Evolutionary conservation across 2,888 invertebrate species (phyloP).

Genomic region (Agrilus biguttatus): DNA sequence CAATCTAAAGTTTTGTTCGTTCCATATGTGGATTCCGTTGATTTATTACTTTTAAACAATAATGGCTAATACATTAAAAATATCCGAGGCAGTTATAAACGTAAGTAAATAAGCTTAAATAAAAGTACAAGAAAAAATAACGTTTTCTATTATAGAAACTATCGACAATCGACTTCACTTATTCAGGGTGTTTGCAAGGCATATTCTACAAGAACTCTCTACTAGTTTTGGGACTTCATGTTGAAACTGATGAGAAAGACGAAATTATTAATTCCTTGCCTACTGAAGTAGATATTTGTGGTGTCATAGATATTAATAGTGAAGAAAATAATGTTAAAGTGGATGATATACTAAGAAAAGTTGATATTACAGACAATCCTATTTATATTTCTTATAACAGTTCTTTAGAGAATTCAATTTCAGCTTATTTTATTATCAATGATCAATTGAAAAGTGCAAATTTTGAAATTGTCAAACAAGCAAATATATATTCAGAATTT

Average conservation of each 20-base stretch:
- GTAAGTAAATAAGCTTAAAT: too few species aligned
- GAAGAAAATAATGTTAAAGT: slow-evolving; percentile 44
- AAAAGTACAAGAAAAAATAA: too few species aligned
- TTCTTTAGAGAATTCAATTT: slow-evolving; percentile 41
- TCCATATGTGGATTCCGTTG: too few species aligned
- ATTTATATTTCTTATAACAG: slow-evolving; percentile 45
- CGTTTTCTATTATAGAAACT: too few species aligned
- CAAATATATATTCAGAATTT: slow-evolving; percentile 54
- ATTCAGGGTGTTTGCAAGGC: slow-evolving; percentile 54
- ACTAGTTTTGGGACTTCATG: slow-evolving; percentile 41
- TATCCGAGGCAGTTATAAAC: too few species aligned
- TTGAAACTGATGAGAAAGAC: slow-evolving; percentile 42
- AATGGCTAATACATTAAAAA: too few species aligned
- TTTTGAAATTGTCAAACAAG: slow-evolving; percentile 46
- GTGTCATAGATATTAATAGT: slow-evolving; percentile 51
- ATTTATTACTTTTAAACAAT: too few species aligned
- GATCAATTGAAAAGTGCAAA: slow-evolving; percentile 53
- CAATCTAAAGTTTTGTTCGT: too few species aligned
- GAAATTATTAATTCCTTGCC: slow-evolving; percentile 53
- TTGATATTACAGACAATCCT: slow-evolving; percentile 70
- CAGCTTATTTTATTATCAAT: slow-evolving; percentile 55
- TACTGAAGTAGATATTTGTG: slow-evolving; percentile 64
- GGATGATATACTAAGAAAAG: slow-evolving; percentile 46
- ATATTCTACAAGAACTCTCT: slow-evolving; percentile 49
- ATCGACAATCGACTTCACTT: slow-evolving; percentile 13